Evolutionary conservation across 2,113 vertebrate genomes (phyloP), one percentile per base, ranked within the genome.

Genomic region (Nanorana parkeri): DNA sequence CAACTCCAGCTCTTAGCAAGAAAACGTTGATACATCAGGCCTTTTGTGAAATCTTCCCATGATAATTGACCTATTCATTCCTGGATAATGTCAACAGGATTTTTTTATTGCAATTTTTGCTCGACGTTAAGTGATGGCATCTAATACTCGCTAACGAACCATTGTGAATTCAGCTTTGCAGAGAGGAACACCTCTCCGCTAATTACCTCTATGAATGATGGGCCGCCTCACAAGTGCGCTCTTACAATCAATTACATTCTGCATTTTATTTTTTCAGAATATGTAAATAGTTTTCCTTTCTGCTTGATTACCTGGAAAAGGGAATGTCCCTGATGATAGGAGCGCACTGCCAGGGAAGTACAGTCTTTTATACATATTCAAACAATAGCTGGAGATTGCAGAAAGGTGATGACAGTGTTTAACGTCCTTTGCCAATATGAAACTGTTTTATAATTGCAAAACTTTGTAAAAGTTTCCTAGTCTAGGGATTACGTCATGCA

Each of bases 161-260:
- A 85, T 41, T 89, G 84, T 85, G 83, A 89, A 86, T 88, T 89
- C 88, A 87, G 83, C 90, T 84, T 85, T 77, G 73, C 84, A 80
- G 86, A 87, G 90, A 88, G 86, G 89, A 71, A 86, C 41, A 85
- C 74, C 74, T 85, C 91, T 61, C 74, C 84, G 81, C 80, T 86
- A 92, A 90, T 91, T 90, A 88, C 19, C 68, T 69, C 87, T 83
- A 88, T 90, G 77, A 92, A 85, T 71, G 89, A 63, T 87, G 79
- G 81, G 15, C 82, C 85, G 81, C 81, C 84, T 89, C 80, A 85
- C 78, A 80, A 90, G 83, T 88, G 84, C 74, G 68, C 80, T 89
- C 83, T 91, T 89, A 87, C 88, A 88, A 88, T 86, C 55, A 92
- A 89, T 89, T 89, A 86, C 89, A 91, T 88, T 89, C 86, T 72